Base-by-base conservation (phyloP, 1,140 invertebrate species). In the Hetaerina americana region DNA sequence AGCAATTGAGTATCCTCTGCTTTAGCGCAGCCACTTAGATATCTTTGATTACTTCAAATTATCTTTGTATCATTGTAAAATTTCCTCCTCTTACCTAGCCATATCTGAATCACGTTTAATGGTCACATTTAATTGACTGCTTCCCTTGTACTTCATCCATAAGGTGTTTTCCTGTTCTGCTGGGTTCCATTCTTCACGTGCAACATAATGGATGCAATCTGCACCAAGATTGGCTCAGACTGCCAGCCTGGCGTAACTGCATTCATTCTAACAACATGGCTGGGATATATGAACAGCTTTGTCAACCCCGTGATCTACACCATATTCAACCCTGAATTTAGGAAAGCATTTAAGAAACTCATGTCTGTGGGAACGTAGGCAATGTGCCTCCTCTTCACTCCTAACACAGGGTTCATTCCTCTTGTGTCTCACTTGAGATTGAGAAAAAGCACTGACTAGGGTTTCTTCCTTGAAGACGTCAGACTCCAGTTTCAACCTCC, bases 141-240 rank as follows among this genome's bases (percentile, higher is more conserved):
- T n/a, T n/a, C n/a, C n/a, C n/a, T n/a, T n/a, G n/a, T n/a, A n/a
- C n/a, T 57, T 57, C 15, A 57, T 5, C 15, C 40, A 57, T 18
- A 81, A 94, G 92, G 90, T 74, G 95, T 98, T 0, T 99, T 99
- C 82, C 87, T 99, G 6, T 88, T 98, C 75, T 99, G 97, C 81
- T 99, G 97, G 97, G 91, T 97, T 69, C 97, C 97, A 57, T 99
- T 99, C 86, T 99, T 99, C 87, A 96, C 92, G 0, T 95, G 92
- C 82, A 95, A 96, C 82, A 95, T 98, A 70, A 88, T 97, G 84
- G 96, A 97, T 79, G 97, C 96, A n/a, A 89, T 99, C 79, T 93
- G 91, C 84, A 90, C 93, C 73, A 95, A 96, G 81, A 84, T 96
- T 74, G 85, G 87, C 25, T 84, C 85, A 71, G 85, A 89, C 73